Conservation (phyloP, 2,113 vertebrate genomes). For the Lota lota region DNA sequence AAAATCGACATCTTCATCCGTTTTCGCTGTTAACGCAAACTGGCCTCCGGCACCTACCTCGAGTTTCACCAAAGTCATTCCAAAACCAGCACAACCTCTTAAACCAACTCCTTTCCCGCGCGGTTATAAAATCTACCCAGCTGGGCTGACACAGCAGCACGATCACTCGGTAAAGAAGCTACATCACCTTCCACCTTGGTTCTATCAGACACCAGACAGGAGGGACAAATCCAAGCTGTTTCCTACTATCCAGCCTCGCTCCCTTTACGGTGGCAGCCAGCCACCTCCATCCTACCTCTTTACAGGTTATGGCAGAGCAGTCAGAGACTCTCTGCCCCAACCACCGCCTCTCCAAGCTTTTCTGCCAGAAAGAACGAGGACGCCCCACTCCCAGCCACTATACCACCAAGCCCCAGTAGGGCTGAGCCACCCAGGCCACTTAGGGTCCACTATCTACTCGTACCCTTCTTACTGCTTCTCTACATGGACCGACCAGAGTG, state of each 20-base stretch:
- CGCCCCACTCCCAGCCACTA: constrained; percentile 58
- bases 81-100: constrained; percentile 54
- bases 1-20: constrained; percentile 1
- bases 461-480: constrained; percentile 62
- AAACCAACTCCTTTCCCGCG: constrained; percentile 59
- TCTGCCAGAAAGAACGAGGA: constrained; percentile 55
- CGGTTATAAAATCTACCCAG: constrained; percentile 42
- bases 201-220: constrained; percentile 50
- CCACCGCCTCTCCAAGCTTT: constrained; percentile 39
- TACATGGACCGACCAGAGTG: constrained; percentile 52
- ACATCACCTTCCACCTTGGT: constrained; percentile 26
- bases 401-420: constrained; percentile 56
- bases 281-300: constrained; percentile 42
- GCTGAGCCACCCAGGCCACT: constrained; percentile 44
- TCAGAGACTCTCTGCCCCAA: constrained; percentile 46
- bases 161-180: constrained; percentile 54
- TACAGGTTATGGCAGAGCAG: constrained; percentile 52
- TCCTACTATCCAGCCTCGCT: constrained; percentile 49
- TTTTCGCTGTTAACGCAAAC: constrained; percentile 28
- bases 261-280: constrained; percentile 33
- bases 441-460: constrained; percentile 55
- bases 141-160: constrained; percentile 24
- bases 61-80: constrained; percentile 70
- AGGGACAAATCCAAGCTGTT: constrained; percentile 64
- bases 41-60: constrained; percentile 57